Evolutionary conservation across 2,797 vertebrate genomes (phyloP), one percentile per base, ranked within the genome.

Genomic region (Eutrigla gurnardus): DNA sequence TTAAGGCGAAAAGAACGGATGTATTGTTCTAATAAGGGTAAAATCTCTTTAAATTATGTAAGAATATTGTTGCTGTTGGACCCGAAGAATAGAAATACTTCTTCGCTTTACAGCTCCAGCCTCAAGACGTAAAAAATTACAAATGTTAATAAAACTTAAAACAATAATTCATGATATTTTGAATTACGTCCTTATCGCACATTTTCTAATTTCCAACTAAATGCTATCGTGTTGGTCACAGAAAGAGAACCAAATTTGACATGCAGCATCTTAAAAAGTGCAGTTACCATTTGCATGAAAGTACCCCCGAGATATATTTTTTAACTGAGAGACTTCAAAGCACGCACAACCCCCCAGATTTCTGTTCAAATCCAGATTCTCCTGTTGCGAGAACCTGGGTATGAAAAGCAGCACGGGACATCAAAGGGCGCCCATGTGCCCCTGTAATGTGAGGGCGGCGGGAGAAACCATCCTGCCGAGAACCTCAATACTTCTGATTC

Each of bases 391-490:
- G 52, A 70, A 59, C 43, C 65, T 17, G 75, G 57, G 67, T 80
- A 57, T 70, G 10, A 50, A 68, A 81, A 78, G 55, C 68, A 62
- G 42, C 14, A 33, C 39, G 54, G 57, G 57, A 81, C 84, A 84
- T 91, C 72, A 89, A 91, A 89, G 71, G 32, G 66, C 8, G 32
- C 63, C 36, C 40, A 5, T 55, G 65, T 68, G 64, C 65, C 58
- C 76, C 70, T 18, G 42, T 78, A 77, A 84, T 74, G 69, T 73
- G 35, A 79, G 59, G 83, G 76, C 75, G 76, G 78, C 47, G 40
- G 65, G 46, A 79, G 36, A 81, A 82, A 47, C 35, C 50, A 68
- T 70, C 67, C 76, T 68, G 57, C 36, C 43, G 62, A 52, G 58
- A 58, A 36, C 49, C 50, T 74, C 64, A 4, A 39, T 45, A 49